Evolutionary conservation across 2,888 invertebrate species (phyloP).

Genomic region (Pollenia labialis): DNA sequence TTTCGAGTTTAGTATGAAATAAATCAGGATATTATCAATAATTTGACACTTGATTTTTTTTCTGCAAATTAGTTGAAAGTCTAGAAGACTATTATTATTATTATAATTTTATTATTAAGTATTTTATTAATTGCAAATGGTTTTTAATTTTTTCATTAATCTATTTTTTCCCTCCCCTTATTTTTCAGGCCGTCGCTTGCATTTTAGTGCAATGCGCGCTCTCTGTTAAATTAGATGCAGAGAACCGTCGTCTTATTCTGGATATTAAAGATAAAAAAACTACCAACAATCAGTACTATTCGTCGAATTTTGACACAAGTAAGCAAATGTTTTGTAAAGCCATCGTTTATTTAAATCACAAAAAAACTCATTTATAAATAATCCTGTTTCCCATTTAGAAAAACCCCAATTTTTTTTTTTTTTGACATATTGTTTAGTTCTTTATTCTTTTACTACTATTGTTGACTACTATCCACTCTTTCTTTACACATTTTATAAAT

Average conservation of each 20-base stretch:
- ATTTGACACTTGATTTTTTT: no score
- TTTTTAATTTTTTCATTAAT: neutral
- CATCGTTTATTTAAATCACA: neutral
- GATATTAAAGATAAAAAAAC: constrained; percentile 89
- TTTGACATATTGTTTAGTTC: constrained; percentile 58
- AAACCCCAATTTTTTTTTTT: constrained; percentile 12
- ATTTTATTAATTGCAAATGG: neutral
- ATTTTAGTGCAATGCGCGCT: constrained; percentile 83
- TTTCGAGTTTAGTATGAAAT: no score
- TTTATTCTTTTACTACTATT: constrained; percentile 24
- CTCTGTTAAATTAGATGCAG: constrained; percentile 81
- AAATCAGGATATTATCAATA: no score
- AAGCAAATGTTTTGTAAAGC: constrained; percentile 82
- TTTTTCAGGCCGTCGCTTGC: constrained; percentile 84
- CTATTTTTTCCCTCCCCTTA: constrained; percentile 34
- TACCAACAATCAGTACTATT: constrained; percentile 90
- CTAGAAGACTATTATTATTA: no score
- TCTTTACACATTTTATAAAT: constrained; percentile 27
- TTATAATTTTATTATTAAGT: neutral
- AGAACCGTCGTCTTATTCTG: constrained; percentile 88
- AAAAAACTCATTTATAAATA: constrained; percentile 53
- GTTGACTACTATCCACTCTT: constrained; percentile 31
- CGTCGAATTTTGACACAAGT: constrained; percentile 91
- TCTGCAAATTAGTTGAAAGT: no score
- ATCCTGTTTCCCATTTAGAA: constrained; percentile 60